Conservation (phyloP, 2,113 vertebrate genomes). For the Oplegnathus fasciatus region DNA sequence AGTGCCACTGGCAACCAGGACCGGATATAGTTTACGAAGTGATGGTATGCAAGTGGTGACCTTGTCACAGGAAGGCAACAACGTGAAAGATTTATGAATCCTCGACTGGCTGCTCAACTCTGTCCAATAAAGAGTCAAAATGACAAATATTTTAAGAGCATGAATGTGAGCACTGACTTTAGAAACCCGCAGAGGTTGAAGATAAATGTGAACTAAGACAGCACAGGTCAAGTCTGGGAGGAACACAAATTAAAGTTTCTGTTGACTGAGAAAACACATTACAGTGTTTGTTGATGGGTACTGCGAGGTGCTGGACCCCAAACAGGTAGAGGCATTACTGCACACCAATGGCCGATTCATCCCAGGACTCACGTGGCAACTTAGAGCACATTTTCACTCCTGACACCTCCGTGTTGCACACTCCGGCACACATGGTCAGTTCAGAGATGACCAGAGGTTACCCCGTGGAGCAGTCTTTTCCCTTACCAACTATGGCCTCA, state of each 20-base stretch:
- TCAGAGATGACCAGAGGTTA: conserved; percentile 63
- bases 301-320: conserved; percentile 31
- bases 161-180: conserved; percentile 10
- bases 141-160: background rate
- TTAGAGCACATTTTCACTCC: conserved; percentile 49
- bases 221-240: conserved; percentile 14
- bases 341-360: conserved; percentile 61
- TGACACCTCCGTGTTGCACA: conserved; percentile 48
- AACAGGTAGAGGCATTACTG: conserved; percentile 46
- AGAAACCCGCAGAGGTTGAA: conserved; percentile 29
- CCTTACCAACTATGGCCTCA: conserved; percentile 49
- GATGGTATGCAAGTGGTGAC: conserved; percentile 37
- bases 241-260: conserved; percentile 20
- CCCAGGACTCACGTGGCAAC: conserved; percentile 39
- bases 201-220: conserved; percentile 31
- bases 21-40: conserved; percentile 61
- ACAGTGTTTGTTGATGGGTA: conserved; percentile 61
- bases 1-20: conserved; percentile 44
- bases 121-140: conserved; percentile 5
- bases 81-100: conserved; percentile 54
- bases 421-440: conserved; percentile 53
- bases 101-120: background rate
- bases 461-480: conserved; percentile 25
- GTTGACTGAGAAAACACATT: conserved; percentile 71
- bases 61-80: conserved; percentile 47